phyloP scores from a whole-genome alignment of 2,797 vertebrate species.

The Apodemus agrarius region DNA sequence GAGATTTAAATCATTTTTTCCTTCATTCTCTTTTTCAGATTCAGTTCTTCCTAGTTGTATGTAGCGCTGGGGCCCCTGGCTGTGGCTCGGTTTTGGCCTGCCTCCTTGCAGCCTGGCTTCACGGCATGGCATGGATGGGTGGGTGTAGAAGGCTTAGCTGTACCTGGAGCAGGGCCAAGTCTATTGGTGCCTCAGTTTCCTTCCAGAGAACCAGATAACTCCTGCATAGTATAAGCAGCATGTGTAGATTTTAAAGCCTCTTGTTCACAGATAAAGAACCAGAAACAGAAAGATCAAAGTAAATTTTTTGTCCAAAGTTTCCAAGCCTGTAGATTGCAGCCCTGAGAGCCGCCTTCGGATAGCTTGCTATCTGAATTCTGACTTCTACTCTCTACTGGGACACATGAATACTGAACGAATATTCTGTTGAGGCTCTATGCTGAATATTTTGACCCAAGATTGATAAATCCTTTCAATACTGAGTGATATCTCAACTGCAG shows the following conservation, averaged over 20 bases:
- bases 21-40: background rate
- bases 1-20: background rate
- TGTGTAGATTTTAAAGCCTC: background rate
- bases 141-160: background rate
- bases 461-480: background rate
- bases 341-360: background rate
- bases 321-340: too few relatives aligned
- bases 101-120: background rate
- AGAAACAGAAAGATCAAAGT: background rate
- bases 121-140: background rate
- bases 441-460: background rate
- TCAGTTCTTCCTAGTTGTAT: background rate
- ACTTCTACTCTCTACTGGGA: background rate
- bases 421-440: background rate
- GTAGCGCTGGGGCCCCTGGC: background rate
- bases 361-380: background rate
- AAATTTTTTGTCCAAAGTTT: background rate
- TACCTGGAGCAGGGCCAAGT: background rate
- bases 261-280: constrained; percentile 27
- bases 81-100: background rate
- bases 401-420: background rate
- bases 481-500: background rate
- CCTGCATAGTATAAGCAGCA: too few relatives aligned
- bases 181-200: background rate
- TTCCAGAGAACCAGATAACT: background rate